Evolutionary conservation across 2,888 invertebrate species (phyloP).

Genomic region (Charanyca ferruginea): DNA sequence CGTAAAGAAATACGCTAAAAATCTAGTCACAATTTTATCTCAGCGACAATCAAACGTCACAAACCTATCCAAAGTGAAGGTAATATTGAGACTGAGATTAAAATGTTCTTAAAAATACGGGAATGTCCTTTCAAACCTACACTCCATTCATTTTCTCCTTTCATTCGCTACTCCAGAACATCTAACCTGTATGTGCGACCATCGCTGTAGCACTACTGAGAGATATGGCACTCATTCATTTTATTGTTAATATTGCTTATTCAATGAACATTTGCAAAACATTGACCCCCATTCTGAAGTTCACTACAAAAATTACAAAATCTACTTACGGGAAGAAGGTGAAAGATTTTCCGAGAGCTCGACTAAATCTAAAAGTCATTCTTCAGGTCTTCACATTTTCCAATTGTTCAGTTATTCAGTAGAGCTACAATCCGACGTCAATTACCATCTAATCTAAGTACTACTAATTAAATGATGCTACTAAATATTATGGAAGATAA

Average conservation of each 20-base stretch:
- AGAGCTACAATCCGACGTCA: slow-evolving; percentile 64
- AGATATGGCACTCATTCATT: slow-evolving; percentile 46
- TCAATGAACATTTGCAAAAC: slow-evolving; percentile 28
- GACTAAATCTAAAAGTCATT: not conserved
- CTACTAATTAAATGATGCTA: slow-evolving; percentile 82
- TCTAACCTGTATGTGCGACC: slow-evolving; percentile 76
- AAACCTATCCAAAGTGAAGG: too few relatives aligned
- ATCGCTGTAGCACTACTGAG: slow-evolving; percentile 61
- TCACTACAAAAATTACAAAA: slow-evolving; percentile 47
- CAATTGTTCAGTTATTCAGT: slow-evolving; percentile 48
- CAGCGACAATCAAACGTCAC: too few relatives aligned
- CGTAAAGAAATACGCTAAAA: too few relatives aligned
- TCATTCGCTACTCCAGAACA: slow-evolving; percentile 72
- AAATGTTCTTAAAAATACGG: not conserved
- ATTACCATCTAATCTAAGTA: slow-evolving; percentile 74
- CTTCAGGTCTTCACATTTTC: slow-evolving; percentile 23
- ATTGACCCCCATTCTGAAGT: slow-evolving; percentile 5
- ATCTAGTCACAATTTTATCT: too few relatives aligned
- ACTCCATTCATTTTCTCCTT: slow-evolving; percentile 40
- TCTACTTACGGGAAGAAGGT: slow-evolving; percentile 12
- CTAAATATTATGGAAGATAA: slow-evolving; percentile 84
- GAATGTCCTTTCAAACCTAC: not conserved
- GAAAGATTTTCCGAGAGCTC: slow-evolving; percentile 9
- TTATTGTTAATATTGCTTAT: slow-evolving; percentile 44
- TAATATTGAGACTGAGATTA: too few relatives aligned